Evolutionary conservation across 2,888 invertebrate species (phyloP), one percentile per base, ranked within the genome.

Genomic region (Lithophane socia): DNA sequence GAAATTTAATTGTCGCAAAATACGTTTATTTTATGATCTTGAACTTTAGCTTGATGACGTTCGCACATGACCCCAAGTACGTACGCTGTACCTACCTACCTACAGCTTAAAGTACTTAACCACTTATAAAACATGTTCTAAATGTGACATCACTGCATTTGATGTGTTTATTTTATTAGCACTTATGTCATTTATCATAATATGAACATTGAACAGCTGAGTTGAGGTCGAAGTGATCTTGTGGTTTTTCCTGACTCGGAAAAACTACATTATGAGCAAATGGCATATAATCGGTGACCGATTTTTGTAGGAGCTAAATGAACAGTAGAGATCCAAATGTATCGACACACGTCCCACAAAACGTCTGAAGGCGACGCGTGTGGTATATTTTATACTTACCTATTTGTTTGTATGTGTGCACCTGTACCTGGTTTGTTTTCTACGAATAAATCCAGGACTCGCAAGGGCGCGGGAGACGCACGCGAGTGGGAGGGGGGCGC

Each of bases 61-160:
- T 56, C 83, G 52, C 58, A 49, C 47, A 67, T 79, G 84, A 72
- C n/a, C 58, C 70, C 13, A 73, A 77, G 49, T 37, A 29, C 24
- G 12, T 9, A 44, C 44, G 12, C 47, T 24, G 5, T 37, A 37
- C 37, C 37, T 37, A 21, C 66, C 67, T 37, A 67, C 67, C 67
- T 13, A 68, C 21, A 67, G 58, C 37, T 60, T 49, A 24, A 82
- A 81, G 52, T 79, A 37, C 37, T 37, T 37, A 16, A 44, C 21
- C 63, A 71, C 78, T 63, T 83, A 47, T 56, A 49, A 56, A 64
- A 24, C 75, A 56, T 29, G 44, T 73, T 77, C 64, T 58, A 44
- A 70, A 79, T 65, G 49, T 82, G 85, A 85, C 76, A 82, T 82
- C 82, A 82, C 29, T 74, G 29, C n/a, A 12, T 79, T 79, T 63